Percentiles rank a stretch among this genome's conserved stretches.
Evolutionary conservation across 2,888 invertebrate species (phyloP).

Genomic region (Epinotia demarniana): DNA sequence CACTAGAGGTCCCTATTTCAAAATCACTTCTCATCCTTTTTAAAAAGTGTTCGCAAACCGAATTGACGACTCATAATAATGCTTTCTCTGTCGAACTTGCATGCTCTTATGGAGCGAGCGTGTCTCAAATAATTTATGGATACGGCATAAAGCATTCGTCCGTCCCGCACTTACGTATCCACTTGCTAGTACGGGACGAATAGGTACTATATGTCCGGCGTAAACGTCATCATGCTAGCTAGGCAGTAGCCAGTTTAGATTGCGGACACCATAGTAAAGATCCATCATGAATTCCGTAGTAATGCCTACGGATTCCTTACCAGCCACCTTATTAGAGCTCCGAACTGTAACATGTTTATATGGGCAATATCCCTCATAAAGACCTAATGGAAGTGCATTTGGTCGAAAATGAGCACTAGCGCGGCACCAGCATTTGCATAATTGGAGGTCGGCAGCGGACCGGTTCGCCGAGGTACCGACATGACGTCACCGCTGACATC

Average conservation of each 20-base stretch:
- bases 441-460: slow-evolving; percentile 77
- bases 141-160: too few relatives aligned
- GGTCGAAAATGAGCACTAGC: slow-evolving; percentile 48
- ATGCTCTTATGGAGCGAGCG: background rate
- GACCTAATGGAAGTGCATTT: slow-evolving; percentile 51
- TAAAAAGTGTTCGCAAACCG: background rate
- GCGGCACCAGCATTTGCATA: slow-evolving; percentile 72
- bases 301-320: too few relatives aligned
- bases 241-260: background rate
- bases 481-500: slow-evolving; percentile 79
- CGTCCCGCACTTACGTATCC: too few relatives aligned
- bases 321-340: too few relatives aligned
- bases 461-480: slow-evolving; percentile 68
- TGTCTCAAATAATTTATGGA: background rate
- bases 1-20: too few relatives aligned
- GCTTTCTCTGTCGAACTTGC: background rate
- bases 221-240: too few relatives aligned
- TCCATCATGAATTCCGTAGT: background rate
- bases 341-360: too few relatives aligned
- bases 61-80: background rate
- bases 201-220: too few relatives aligned
- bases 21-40: background rate
- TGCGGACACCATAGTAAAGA: background rate
- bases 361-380: slow-evolving; percentile 32
- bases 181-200: too few relatives aligned